These are phyloP conservation scores for Pelobates cultripes DNA, from an alignment of 2,797 vertebrate species.

Conservation along the genomic window DNA sequence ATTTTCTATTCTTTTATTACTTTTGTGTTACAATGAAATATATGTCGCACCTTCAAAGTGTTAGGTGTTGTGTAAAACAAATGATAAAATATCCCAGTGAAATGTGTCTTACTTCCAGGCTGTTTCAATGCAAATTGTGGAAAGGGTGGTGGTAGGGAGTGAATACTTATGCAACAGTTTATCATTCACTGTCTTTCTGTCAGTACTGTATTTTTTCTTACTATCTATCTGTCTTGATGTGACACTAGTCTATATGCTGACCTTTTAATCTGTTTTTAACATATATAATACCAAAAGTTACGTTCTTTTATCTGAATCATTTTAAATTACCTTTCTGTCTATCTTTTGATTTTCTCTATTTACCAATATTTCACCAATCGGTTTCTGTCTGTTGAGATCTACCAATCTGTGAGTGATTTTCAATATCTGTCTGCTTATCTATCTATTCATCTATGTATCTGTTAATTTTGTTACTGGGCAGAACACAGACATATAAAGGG, in stretches of 20 bases:
- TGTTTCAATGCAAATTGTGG: too few species aligned
- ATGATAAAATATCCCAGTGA: too few species aligned
- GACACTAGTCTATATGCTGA: constrained; percentile 8
- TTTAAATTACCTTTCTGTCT: not conserved
- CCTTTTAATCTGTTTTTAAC: not conserved
- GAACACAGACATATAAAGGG: constrained; percentile 27
- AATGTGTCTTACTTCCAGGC: too few species aligned
- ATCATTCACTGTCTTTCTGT: too few species aligned
- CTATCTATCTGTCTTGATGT: constrained; percentile 1
- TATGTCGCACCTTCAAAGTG: too few species aligned
- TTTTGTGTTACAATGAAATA: too few species aligned
- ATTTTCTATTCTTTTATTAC: too few species aligned
- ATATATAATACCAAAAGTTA: not conserved
- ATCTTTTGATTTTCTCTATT: constrained; percentile 6
- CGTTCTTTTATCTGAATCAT: too few species aligned
- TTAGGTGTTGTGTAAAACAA: too few species aligned
- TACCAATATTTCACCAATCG: constrained; percentile 18
- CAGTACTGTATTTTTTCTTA: not conserved
- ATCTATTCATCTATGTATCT: constrained; percentile 15
- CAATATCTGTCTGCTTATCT: not conserved
- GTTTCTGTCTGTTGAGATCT: constrained; percentile 20
- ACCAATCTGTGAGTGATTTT: not conserved
- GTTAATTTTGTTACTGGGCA: constrained; percentile 39
- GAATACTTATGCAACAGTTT: too few species aligned
- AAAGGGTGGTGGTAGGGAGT: too few species aligned